Percentiles rank a stretch among this genome's conserved stretches.
phyloP scores from a whole-genome alignment of 2,888 invertebrate species.

The Agrotis clavis region DNA sequence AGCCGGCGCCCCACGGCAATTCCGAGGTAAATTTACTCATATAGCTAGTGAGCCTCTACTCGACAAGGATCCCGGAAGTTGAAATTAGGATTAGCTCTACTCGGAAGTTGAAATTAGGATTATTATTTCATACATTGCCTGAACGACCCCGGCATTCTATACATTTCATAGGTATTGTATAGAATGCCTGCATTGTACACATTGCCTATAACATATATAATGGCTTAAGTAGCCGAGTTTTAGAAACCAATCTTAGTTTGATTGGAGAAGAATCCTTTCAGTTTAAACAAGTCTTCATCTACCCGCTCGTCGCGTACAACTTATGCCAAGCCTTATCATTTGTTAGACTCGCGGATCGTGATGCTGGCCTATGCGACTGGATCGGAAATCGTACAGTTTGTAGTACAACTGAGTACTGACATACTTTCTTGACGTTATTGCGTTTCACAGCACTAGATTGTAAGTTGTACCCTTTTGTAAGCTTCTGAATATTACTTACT shows the following conservation, averaged over 20 bases:
- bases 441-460: constrained; percentile 58
- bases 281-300: not conserved
- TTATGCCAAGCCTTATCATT: constrained; percentile 33
- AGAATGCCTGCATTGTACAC: too few relatives aligned
- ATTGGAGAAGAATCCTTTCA: not conserved
- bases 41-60: too few relatives aligned
- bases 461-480: constrained; percentile 41
- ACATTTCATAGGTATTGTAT: too few relatives aligned
- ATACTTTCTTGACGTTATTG: constrained; percentile 66
- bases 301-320: not conserved
- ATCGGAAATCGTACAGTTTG: constrained; percentile 56
- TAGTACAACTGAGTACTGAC: constrained; percentile 52
- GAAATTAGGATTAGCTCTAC: too few relatives aligned
- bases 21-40: too few relatives aligned
- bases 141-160: too few relatives aligned
- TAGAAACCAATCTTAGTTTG: too few relatives aligned
- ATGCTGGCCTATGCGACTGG: constrained; percentile 58
- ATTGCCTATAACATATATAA: too few relatives aligned
- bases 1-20: too few relatives aligned
- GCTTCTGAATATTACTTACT: constrained; percentile 22
- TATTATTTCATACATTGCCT: too few relatives aligned
- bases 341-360: constrained; percentile 65
- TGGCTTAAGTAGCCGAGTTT: not conserved
- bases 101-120: too few relatives aligned
- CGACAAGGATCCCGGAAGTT: too few relatives aligned